Evolutionary conservation across 92 coral and sea anemone genomes (phyloP).

Genomic region (Porites evermanni): DNA sequence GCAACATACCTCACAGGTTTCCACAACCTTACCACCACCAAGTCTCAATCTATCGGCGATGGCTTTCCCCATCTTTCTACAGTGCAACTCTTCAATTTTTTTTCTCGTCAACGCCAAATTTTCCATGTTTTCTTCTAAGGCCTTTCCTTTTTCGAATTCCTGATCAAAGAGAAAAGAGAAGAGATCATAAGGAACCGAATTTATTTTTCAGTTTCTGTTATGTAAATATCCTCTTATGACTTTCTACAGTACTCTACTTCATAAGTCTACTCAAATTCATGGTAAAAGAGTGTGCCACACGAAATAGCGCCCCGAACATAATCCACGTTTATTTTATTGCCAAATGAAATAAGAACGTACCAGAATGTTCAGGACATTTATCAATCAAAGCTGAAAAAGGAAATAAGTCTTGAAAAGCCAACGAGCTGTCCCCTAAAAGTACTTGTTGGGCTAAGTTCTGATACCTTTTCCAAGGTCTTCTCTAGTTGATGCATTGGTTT

Average conservation of each 20-base stretch:
- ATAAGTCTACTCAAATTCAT: too few species aligned
- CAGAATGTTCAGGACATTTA: too few species aligned
- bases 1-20: conserved; percentile 81
- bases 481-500: conserved; percentile 85
- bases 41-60: conserved; percentile 85
- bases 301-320: too few species aligned
- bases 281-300: too few species aligned
- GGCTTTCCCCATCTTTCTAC: conserved; percentile 81
- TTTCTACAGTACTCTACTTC: too few species aligned
- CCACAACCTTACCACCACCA: conserved; percentile 82
- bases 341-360: too few species aligned
- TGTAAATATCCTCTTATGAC: too few species aligned
- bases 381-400: too few species aligned
- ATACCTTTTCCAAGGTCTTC: conserved; percentile 83
- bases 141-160: conserved; percentile 89
- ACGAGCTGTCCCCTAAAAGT: not conserved
- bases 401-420: too few species aligned
- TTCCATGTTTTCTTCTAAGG: conserved; percentile 79
- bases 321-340: too few species aligned
- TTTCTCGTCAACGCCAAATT: conserved; percentile 68
- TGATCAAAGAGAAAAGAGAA: not conserved
- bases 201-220: too few species aligned
- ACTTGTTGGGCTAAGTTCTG: not conserved
- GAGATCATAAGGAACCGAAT: too few species aligned
- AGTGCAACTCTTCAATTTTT: conserved; percentile 76